Conservation (phyloP, 2,888 invertebrate genomes). For the Microdon myrmicae region DNA sequence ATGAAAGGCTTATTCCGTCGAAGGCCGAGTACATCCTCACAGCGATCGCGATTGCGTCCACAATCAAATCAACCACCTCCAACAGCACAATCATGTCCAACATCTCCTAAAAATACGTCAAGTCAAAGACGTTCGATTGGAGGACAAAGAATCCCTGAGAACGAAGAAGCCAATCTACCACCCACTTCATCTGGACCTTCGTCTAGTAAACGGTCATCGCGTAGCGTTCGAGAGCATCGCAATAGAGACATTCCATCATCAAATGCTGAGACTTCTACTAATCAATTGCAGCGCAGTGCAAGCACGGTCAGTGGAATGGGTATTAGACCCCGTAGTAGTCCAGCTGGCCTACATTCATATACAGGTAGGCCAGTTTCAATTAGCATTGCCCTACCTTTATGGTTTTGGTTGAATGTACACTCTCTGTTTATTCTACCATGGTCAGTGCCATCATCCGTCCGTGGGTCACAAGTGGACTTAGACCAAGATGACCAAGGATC, state of each 20-base stretch:
- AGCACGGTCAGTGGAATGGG: constrained; percentile 64
- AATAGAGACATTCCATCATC: constrained; percentile 1
- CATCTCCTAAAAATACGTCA: constrained; percentile 64
- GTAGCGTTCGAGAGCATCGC: constrained; percentile 46
- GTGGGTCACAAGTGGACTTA: constrained; percentile 77
- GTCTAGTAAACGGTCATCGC: constrained; percentile 23
- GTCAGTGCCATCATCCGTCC: constrained; percentile 79
- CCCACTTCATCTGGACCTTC: constrained; percentile 34
- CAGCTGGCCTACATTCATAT: constrained; percentile 81
- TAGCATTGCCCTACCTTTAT: constrained; percentile 10
- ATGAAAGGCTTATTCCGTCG: constrained; percentile 66
- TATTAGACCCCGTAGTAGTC: constrained; percentile 79
- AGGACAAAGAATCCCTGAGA: constrained; percentile 63
- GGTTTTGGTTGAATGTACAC: not conserved
- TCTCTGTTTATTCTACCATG: constrained; percentile 64
- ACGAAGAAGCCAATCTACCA: constrained; percentile 58
- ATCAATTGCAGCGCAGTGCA: constrained; percentile 62
- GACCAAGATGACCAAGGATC: constrained; percentile 72
- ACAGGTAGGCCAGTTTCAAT: constrained; percentile 68
- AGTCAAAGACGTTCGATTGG: constrained; percentile 64
- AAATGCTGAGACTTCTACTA: not conserved
- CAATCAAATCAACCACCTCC: constrained; percentile 56
- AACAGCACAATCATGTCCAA: constrained; percentile 65
- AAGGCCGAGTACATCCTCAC: constrained; percentile 63
- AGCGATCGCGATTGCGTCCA: constrained; percentile 61